Conservation (phyloP, 2,888 invertebrate species). For the Clepsis dumicolana region DNA sequence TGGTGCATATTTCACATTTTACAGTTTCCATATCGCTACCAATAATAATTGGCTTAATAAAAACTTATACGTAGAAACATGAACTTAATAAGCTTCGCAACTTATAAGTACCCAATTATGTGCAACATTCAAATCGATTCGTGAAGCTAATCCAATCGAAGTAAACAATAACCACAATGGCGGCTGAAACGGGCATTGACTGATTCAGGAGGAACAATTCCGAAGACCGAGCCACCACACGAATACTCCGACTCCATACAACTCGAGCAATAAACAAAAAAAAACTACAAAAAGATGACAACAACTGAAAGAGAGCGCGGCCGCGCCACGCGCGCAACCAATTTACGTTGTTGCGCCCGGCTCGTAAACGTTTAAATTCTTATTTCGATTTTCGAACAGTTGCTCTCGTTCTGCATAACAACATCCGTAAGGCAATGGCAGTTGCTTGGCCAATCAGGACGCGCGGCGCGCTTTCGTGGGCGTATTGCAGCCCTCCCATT, state of each 20-base stretch:
- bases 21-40: too few relatives aligned
- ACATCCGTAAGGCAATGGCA: constrained; percentile 85
- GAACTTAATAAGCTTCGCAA: background rate
- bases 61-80: too few relatives aligned
- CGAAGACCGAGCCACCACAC: constrained; percentile 35
- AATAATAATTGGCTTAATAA: too few relatives aligned
- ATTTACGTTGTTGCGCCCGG: constrained; percentile 80
- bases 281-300: constrained; percentile 66
- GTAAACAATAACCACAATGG: constrained; percentile 35
- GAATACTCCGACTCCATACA: constrained; percentile 47
- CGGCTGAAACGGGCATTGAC: constrained; percentile 43
- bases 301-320: constrained; percentile 72
- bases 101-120: background rate
- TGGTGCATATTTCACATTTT: too few relatives aligned
- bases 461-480: constrained; percentile 77
- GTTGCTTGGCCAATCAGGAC: constrained; percentile 82
- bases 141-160: constrained; percentile 36
- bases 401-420: constrained; percentile 84
- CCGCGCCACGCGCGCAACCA: constrained; percentile 77
- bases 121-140: constrained; percentile 22
- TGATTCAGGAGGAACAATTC: constrained; percentile 42
- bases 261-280: constrained; percentile 54
- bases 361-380: constrained; percentile 84
- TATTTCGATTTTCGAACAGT: constrained; percentile 78
- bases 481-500: constrained; percentile 74